Conservation (phyloP, 2,113 vertebrate genomes). For the Apistogramma diplotaenia region DNA sequence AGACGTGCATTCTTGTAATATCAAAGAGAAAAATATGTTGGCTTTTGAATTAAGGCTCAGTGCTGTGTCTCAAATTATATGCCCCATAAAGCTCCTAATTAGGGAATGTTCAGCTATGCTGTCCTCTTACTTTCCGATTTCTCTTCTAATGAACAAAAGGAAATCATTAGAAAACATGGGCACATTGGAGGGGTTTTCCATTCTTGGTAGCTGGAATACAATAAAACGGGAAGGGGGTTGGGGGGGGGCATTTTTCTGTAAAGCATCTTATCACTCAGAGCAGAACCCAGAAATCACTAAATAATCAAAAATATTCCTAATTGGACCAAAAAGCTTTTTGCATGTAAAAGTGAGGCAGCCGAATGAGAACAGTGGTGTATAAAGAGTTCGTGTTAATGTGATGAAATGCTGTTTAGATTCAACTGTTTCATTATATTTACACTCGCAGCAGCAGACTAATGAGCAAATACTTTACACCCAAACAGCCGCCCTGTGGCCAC, state of each 20-base stretch:
- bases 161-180: slow-evolving; percentile 44
- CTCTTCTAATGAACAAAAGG: slow-evolving; percentile 59
- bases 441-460: background rate
- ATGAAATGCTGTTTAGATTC: background rate
- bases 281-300: background rate
- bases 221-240: background rate
- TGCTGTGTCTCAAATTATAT: slow-evolving; percentile 75
- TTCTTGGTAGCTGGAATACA: background rate
- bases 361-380: background rate
- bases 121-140: slow-evolving; percentile 13
- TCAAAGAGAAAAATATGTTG: slow-evolving; percentile 38
- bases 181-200: background rate
- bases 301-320: background rate
- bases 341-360: background rate
- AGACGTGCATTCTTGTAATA: slow-evolving; percentile 14
- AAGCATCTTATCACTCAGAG: background rate
- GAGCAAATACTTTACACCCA: background rate
- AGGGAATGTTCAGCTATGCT: slow-evolving; percentile 59
- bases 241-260: background rate
- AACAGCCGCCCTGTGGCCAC: background rate
- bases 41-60: slow-evolving; percentile 67
- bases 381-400: background rate
- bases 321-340: background rate
- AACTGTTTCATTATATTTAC: background rate
- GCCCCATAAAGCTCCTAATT: slow-evolving; percentile 80